These are phyloP conservation scores for Melinaea marsaeus DNA, from an alignment of 2,888 invertebrate species.

Conservation along the genomic window DNA sequence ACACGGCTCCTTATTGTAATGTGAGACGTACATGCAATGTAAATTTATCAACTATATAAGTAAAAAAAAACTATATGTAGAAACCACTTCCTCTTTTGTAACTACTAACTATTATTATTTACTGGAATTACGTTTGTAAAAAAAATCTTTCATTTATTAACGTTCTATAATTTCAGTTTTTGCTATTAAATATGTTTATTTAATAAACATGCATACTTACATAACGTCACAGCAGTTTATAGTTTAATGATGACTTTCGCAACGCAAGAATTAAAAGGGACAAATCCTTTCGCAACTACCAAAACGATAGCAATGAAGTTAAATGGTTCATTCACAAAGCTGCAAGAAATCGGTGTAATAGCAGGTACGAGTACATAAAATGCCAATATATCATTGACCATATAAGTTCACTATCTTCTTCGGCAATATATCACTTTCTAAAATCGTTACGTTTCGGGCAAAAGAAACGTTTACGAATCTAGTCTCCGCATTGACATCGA, in stretches of 20 bases:
- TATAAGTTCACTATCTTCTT: not conserved
- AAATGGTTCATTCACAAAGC: not conserved
- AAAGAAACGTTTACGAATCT: too few species aligned
- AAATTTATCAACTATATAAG: slow-evolving; percentile 12
- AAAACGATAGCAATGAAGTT: not conserved
- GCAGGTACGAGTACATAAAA: not conserved
- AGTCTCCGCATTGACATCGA: too few species aligned
- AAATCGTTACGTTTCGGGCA: not conserved
- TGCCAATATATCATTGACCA: slow-evolving; percentile 1
- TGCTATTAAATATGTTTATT: too few species aligned
- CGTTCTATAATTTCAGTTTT: too few species aligned
- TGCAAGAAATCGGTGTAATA: slow-evolving; percentile 5
- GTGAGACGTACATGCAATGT: slow-evolving; percentile 17
- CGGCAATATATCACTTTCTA: not conserved
- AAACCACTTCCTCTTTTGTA: too few species aligned
- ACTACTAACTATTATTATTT: too few species aligned
- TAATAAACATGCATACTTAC: too few species aligned
- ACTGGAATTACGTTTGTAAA: too few species aligned
- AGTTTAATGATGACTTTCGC: not conserved
- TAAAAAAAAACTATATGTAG: too few species aligned
- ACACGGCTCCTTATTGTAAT: slow-evolving; percentile 18
- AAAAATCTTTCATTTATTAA: too few species aligned
- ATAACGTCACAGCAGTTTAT: not conserved
- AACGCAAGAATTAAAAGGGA: not conserved
- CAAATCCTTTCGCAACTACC: not conserved